These are phyloP conservation scores for Erythrocercus mccallii DNA, from an alignment of 2,113 vertebrate genomes.

Conservation along the genomic window DNA sequence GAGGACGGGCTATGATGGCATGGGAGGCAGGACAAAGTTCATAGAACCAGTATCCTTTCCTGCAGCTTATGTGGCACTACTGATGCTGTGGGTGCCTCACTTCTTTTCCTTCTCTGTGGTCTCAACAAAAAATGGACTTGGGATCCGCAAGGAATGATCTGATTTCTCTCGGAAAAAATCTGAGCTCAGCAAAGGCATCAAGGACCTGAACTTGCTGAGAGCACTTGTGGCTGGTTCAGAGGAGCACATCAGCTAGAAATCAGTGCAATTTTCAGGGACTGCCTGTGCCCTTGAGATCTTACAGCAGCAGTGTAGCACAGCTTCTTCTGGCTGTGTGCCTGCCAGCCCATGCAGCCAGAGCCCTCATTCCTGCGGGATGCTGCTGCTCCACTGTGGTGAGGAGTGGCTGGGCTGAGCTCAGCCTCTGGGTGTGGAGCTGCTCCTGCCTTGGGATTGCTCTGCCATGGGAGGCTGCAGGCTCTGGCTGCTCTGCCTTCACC, in stretches of 20 bases:
- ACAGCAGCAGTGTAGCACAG: not conserved
- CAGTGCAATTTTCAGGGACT: not conserved
- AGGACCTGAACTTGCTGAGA: not conserved
- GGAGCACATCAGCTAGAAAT: not conserved
- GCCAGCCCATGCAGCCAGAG: rapidly evolving
- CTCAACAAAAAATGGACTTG: not conserved
- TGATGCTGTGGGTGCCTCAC: not conserved
- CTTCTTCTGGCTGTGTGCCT: not conserved
- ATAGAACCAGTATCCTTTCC: slow-evolving; percentile 96
- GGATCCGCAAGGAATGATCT: not conserved
- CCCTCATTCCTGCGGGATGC: rapidly evolving
- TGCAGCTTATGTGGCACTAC: not conserved
- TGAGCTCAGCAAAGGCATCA: not conserved
- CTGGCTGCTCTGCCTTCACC: not conserved
- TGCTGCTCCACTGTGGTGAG: not conserved
- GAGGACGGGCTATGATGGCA: slow-evolving; percentile 87
- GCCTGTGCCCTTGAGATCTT: not conserved
- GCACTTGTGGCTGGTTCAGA: not conserved
- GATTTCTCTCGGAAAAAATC: not conserved
- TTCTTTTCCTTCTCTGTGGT: not conserved
- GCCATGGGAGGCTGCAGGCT: not conserved
- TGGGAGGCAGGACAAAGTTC: slow-evolving; percentile 93
- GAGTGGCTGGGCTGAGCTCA: not conserved
- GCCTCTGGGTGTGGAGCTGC: rapidly evolving
- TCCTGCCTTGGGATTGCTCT: not conserved